Conservation (phyloP, 2,888 invertebrate genomes). For the Cacoxenus indagator region DNA sequence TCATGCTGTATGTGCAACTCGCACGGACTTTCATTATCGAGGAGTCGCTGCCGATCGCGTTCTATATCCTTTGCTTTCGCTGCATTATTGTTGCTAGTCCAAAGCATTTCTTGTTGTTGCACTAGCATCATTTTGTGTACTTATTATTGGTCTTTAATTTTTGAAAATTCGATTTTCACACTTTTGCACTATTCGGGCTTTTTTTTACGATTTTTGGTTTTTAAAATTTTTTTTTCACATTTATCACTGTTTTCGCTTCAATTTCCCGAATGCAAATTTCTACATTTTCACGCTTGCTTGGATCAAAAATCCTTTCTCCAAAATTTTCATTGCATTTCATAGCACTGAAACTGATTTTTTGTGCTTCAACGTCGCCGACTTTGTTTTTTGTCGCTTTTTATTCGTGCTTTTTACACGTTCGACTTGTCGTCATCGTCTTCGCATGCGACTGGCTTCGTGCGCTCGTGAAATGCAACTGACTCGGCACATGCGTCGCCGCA, state of each 20-base stretch:
- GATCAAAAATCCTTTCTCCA: neutral
- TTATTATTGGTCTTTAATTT: constrained; percentile 15
- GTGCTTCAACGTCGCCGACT: neutral
- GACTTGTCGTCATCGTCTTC: neutral
- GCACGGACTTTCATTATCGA: constrained; percentile 24
- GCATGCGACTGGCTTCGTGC: constrained; percentile 45
- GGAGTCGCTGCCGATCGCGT: constrained; percentile 17
- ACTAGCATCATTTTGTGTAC: constrained; percentile 56
- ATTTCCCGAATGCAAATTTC: neutral
- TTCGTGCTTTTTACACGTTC: neutral
- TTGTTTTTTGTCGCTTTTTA: neutral
- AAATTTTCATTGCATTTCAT: neutral
- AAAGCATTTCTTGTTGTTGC: constrained; percentile 62
- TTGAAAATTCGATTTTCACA: neutral
- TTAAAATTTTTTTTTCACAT: neutral
- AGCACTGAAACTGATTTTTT: neutral
- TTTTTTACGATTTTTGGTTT: neutral
- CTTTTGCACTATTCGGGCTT: neutral
- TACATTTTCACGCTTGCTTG: neutral
- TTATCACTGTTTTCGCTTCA: neutral
- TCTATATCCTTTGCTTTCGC: constrained; percentile 24
- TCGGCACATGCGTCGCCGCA: constrained; percentile 26
- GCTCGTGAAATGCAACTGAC: constrained; percentile 60
- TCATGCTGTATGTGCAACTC: neutral
- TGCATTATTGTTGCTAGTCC: constrained; percentile 43